Percentiles rank a stretch among this genome's conserved stretches.
Conservation (phyloP, 2,888 invertebrate genomes). For the Nomada fabriciana region DNA sequence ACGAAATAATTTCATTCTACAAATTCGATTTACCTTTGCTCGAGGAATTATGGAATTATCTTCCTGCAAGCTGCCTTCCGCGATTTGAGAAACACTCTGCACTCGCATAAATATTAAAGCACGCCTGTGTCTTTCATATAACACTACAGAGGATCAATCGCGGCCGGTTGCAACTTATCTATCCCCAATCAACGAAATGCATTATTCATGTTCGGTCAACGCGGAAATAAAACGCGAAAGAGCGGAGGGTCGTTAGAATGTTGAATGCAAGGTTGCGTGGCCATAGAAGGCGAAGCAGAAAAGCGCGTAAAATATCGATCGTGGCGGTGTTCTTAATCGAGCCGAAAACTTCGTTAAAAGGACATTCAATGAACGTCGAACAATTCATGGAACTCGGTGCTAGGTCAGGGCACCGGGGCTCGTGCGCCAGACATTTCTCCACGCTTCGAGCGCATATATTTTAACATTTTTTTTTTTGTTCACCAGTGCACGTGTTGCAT, state of each 20-base stretch:
- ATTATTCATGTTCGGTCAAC: not conserved
- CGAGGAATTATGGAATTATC: too few relatives aligned
- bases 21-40: too few relatives aligned
- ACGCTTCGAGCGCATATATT: slow-evolving; percentile 35
- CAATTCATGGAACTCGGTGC: slow-evolving; percentile 46
- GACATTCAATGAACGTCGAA: slow-evolving; percentile 26
- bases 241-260: not conserved
- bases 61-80: too few relatives aligned
- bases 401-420: slow-evolving; percentile 37
- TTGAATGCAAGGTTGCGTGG: slow-evolving; percentile 5
- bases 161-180: too few relatives aligned
- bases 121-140: too few relatives aligned
- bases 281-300: not conserved
- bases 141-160: too few relatives aligned
- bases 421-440: slow-evolving; percentile 39
- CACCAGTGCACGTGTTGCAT: slow-evolving; percentile 60
- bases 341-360: slow-evolving; percentile 23
- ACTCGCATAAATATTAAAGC: too few relatives aligned
- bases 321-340: slow-evolving; percentile 8
- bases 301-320: slow-evolving; percentile 37
- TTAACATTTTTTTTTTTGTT: slow-evolving; percentile 43
- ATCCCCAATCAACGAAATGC: not conserved
- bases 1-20: too few relatives aligned
- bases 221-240: not conserved
- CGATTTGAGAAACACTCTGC: too few relatives aligned